Percentiles rank a stretch among this genome's conserved stretches.
These are phyloP conservation scores for Neotoma lepida DNA, from an alignment of 2,113 vertebrate species.

Conservation along the genomic window DNA sequence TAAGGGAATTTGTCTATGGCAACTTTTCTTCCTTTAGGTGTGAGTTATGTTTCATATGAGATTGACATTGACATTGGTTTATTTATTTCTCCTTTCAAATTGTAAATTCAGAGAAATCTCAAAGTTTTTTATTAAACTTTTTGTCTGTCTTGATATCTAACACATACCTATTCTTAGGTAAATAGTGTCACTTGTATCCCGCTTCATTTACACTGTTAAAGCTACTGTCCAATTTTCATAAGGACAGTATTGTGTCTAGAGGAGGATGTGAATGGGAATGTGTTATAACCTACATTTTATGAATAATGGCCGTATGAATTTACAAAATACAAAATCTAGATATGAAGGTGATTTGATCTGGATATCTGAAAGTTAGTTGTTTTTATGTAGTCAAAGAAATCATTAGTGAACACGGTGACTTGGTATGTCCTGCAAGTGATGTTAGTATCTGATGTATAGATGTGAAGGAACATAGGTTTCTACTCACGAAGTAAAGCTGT, in stretches of 20 bases:
- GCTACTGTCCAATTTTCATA: constrained; percentile 10
- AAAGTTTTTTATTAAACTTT: background rate
- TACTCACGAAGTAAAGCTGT: background rate
- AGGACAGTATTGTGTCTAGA: background rate
- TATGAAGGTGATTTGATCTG: background rate
- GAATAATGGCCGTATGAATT: background rate
- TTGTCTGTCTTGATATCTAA: background rate
- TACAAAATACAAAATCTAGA: constrained; percentile 37
- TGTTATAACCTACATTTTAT: constrained; percentile 30
- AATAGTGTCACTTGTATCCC: background rate
- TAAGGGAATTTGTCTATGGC: background rate
- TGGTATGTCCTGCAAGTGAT: background rate
- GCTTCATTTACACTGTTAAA: background rate
- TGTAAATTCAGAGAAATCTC: constrained; percentile 28
- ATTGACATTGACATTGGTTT: constrained; percentile 49
- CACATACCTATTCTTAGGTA: background rate
- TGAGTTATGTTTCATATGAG: background rate
- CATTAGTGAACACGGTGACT: background rate
- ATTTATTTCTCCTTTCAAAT: background rate
- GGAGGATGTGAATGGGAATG: background rate
- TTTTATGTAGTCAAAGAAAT: constrained; percentile 10
- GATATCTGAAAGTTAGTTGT: background rate
- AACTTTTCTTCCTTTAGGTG: background rate
- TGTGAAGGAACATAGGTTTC: background rate
- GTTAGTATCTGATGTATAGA: background rate